A percentile compares a stretch with the other conserved stretches of the same genome.
phyloP scores from a whole-genome alignment of 2,888 invertebrate species.

The Eupithecia dodoneata region DNA sequence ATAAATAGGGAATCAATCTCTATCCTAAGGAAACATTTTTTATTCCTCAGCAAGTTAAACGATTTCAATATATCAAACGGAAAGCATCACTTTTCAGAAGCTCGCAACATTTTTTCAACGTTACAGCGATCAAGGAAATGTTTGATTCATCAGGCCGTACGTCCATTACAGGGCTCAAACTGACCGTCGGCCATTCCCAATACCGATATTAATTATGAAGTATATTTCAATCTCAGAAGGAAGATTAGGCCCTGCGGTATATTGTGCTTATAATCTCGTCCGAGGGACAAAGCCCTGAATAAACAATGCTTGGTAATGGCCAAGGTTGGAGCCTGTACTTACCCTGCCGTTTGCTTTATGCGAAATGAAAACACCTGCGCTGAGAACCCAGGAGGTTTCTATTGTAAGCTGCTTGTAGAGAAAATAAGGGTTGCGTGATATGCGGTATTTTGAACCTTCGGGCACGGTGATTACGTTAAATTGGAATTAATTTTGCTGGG shows the following conservation, averaged over 20 bases:
- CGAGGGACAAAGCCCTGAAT: constrained; percentile 50
- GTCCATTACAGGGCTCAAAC: constrained; percentile 69
- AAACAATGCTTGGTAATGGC: constrained; percentile 62
- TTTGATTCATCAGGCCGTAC: constrained; percentile 72
- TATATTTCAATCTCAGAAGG: constrained; percentile 43
- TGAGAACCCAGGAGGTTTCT: constrained; percentile 42
- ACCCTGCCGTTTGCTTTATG: constrained; percentile 58
- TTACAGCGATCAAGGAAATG: constrained; percentile 52
- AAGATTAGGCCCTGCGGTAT: constrained; percentile 35
- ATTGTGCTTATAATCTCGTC: constrained; percentile 46
- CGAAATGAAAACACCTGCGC: constrained; percentile 62
- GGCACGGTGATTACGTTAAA: constrained; percentile 12
- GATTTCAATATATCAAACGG: not conserved
- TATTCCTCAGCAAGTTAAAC: not conserved
- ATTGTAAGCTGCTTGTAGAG: constrained; percentile 44
- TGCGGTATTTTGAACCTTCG: constrained; percentile 15
- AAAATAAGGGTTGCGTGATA: constrained; percentile 40
- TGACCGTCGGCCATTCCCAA: constrained; percentile 66
- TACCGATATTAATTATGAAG: constrained; percentile 62
- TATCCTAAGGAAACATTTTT: not conserved
- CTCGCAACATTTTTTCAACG: not conserved
- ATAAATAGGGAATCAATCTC: not conserved
- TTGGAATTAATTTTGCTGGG: constrained; percentile 10
- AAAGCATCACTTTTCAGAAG: constrained; percentile 2
- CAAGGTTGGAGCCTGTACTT: constrained; percentile 52